Percentiles rank a stretch among this genome's conserved stretches.
Conservation (phyloP, 1,140 invertebrate genomes). For the Trissolcus basalis region DNA sequence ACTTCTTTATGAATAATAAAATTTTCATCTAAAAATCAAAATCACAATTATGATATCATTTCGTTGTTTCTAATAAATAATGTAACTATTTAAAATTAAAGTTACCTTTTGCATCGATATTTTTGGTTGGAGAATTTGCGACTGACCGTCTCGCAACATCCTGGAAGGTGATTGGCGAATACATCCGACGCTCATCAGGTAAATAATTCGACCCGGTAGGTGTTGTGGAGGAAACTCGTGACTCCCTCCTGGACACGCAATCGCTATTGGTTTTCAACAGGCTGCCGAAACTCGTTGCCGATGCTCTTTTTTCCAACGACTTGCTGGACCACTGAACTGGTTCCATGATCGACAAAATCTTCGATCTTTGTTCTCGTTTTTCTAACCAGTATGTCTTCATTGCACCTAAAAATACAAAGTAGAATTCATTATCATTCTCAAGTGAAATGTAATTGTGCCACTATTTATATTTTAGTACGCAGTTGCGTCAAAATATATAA, state of each 20-base stretch:
- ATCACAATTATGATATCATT: not conserved
- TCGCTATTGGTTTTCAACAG: slow-evolving; percentile 56
- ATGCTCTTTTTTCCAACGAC: slow-evolving; percentile 61
- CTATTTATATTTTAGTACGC: not conserved
- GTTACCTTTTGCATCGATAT: slow-evolving; percentile 66
- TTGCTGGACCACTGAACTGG: slow-evolving; percentile 72
- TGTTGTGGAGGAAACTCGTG: slow-evolving; percentile 63
- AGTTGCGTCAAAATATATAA: no score
- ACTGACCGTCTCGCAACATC: slow-evolving; percentile 86
- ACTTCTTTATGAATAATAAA: not conserved
- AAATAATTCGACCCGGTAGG: slow-evolving; percentile 60
- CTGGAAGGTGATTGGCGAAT: slow-evolving; percentile 90
- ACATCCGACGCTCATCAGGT: slow-evolving; percentile 80
- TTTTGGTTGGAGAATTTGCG: slow-evolving; percentile 82
- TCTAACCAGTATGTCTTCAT: slow-evolving; percentile 97
- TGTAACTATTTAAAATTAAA: not conserved
- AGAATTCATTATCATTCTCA: no score
- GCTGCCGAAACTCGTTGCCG: slow-evolving; percentile 38
- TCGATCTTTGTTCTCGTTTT: slow-evolving; percentile 80
- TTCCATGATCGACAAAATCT: slow-evolving; percentile 65
- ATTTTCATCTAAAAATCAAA: not conserved
- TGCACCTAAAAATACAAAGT: slow-evolving; percentile 77
- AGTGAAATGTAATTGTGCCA: no score
- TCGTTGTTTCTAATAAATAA: not conserved
- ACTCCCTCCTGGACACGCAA: slow-evolving; percentile 59